Percentiles rank a stretch among this genome's conserved stretches.
Conservation (phyloP, 1,140 invertebrate species). For the Cotesia typhae region DNA sequence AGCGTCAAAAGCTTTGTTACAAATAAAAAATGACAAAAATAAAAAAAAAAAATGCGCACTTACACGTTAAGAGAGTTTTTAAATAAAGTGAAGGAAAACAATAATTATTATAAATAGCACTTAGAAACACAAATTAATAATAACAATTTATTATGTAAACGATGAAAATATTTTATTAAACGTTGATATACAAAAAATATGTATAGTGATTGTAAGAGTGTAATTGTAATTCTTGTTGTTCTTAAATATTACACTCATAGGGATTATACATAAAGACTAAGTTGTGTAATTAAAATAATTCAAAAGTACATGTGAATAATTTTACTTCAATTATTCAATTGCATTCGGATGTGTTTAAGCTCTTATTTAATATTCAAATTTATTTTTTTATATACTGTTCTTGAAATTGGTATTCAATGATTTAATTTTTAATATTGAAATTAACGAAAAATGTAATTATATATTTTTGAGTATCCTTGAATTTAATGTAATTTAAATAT, state of each 20-base stretch:
- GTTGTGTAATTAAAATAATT: too few species aligned
- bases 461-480: too few species aligned
- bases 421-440: too few species aligned
- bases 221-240: conserved; percentile 17
- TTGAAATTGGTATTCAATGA: too few species aligned
- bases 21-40: conserved; percentile 24
- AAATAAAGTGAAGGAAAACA: neutral
- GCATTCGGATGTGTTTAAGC: too few species aligned
- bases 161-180: conserved; percentile 57
- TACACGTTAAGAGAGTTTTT: conserved; percentile 4
- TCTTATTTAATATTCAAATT: too few species aligned
- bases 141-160: conserved; percentile 45
- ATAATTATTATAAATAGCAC: conserved; percentile 19
- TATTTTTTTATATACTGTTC: too few species aligned
- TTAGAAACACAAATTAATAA: conserved; percentile 13
- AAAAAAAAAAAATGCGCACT: conserved; percentile 31
- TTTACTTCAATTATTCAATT: too few species aligned
- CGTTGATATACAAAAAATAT: conserved; percentile 47
- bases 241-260: neutral
- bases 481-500: too few species aligned
- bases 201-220: conserved; percentile 38
- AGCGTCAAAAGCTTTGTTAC: conserved; percentile 44
- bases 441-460: too few species aligned
- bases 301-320: too few species aligned
- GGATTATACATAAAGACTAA: neutral